These are phyloP conservation scores for Coregonus sp. DNA, from an alignment of 2,797 vertebrate genomes.

Conservation along the genomic window DNA sequence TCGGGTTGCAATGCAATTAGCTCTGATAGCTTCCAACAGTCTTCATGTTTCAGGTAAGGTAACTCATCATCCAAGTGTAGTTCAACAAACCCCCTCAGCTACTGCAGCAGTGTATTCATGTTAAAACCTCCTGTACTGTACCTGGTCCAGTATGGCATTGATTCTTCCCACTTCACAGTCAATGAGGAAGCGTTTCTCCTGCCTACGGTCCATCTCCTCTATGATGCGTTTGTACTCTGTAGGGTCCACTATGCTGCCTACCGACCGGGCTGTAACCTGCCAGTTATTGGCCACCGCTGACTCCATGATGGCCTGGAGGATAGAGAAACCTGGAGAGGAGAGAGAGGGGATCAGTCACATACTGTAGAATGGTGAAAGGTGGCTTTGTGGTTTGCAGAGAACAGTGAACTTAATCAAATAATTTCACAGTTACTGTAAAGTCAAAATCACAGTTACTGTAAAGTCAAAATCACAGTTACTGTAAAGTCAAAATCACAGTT, in stretches of 20 bases:
- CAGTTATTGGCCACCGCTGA: constrained; percentile 97
- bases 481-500: neutral
- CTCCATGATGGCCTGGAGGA: constrained; percentile 98
- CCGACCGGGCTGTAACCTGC: constrained; percentile 96
- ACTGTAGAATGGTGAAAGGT: neutral
- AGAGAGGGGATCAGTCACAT: too few relatives aligned
- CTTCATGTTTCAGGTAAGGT: too few relatives aligned
- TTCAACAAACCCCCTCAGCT: neutral
- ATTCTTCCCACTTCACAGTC: constrained; percentile 96
- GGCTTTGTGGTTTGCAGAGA: neutral
- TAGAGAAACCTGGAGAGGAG: constrained; percentile 84
- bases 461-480: neutral
- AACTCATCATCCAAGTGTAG: too few relatives aligned
- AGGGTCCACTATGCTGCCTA: constrained; percentile 91
- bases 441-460: neutral
- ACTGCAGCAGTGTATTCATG: neutral
- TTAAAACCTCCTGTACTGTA: constrained; percentile 56
- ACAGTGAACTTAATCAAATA: neutral
- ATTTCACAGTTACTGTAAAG: neutral
- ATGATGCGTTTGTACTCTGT: constrained; percentile 94
- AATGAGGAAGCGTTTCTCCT: constrained; percentile 95
- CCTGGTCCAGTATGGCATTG: constrained; percentile 95
- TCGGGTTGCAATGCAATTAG: too few relatives aligned
- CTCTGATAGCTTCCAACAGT: too few relatives aligned
- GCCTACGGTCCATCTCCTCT: constrained; percentile 96